Conservation (phyloP, 2,797 vertebrate species). For the Coilia nasus region DNA sequence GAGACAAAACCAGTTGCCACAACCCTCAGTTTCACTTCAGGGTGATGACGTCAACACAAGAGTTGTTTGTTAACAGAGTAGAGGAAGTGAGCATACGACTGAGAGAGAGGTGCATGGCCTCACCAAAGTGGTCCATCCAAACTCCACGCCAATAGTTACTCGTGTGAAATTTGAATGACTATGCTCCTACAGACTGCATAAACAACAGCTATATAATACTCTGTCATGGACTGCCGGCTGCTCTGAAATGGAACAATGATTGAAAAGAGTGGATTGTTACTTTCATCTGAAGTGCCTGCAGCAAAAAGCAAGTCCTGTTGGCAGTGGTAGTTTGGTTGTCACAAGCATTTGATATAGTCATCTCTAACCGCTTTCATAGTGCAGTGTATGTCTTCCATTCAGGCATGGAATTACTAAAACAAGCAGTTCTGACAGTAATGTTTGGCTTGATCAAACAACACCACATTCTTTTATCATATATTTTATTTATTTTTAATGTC, state of each 20-base stretch:
- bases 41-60: no score
- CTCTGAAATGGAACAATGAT: background rate
- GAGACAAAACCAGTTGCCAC: no score
- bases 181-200: no score
- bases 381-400: background rate
- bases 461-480: conserved; percentile 62
- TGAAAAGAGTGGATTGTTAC: background rate
- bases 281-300: background rate
- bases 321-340: background rate
- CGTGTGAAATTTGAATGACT: no score
- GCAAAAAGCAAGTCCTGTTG: background rate
- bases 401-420: background rate
- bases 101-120: no score
- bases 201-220: no score
- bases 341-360: background rate
- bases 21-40: no score
- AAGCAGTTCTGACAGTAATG: background rate
- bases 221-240: background rate
- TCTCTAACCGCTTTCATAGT: background rate
- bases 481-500: conserved; percentile 67
- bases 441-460: background rate
- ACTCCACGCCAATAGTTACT: no score
- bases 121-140: no score
- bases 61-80: no score
- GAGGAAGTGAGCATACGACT: no score